Evolutionary conservation across 2,797 vertebrate genomes (phyloP), one percentile per base, ranked within the genome.

Genomic region (Gymnothorax javanicus): DNA sequence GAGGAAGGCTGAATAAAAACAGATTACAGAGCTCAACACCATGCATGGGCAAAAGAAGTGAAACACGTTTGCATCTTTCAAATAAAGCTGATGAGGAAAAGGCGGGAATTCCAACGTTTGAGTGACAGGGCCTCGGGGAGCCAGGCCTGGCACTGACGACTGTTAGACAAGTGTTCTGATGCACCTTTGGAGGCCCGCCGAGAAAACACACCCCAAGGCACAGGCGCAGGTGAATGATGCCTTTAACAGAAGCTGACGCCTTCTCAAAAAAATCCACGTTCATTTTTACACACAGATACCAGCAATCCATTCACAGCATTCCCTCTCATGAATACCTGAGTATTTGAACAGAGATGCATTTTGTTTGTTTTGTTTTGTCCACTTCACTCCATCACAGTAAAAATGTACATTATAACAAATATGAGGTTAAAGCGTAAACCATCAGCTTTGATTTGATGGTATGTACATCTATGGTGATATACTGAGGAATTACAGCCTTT

Each of bases 31-130:
- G 73, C 27, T 43, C 33, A 7, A 7, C 73, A 17, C 73, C 73
- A 77, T 17, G 20, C 73, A 50, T 77, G 73, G 33, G 15, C 43
- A 43, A 77, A 5, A 15, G 73, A 12, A 8, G 33, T 12, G 20
- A 77, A 50, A 50, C 73, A 52, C 73, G 52, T 77, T 77, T 77
- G 73, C 73, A 77, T 52, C 33, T 77, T 77, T 77, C 73, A 77
- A 77, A 77, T 23, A 17, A 77, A 77, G 33, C 33, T 15, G 73
- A 52, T 33, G 27, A 77, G 73, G 73, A 50, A 77, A 52, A 2
- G 33, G 33, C 43, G 8, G 33, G 15, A 77, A 13, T 43, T n/a
- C 73, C 3, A 1, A 9, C 2, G 7, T 52, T 50, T 77, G 43
- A 77, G 69, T 43, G 69, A 43, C 69, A 73, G 69, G 69, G 25